phyloP scores from a whole-genome alignment of 2,113 vertebrate species.

The human region DNA sequence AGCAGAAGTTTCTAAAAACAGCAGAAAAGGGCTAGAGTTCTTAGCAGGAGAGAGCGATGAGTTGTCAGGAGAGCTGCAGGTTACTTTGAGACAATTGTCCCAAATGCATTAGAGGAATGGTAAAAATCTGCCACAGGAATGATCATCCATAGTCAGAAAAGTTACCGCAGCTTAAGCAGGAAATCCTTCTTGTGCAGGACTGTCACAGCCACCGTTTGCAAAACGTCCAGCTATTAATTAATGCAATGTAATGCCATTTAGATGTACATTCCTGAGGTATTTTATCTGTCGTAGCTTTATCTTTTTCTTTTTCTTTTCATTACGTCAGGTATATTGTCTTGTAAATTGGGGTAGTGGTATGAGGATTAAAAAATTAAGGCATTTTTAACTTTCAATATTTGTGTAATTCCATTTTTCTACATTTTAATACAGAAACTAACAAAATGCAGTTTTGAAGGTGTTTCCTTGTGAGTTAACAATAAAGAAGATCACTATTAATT shows the following conservation, averaged over 20 bases:
- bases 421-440: too few species aligned
- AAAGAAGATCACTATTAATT: too few species aligned
- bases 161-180: slow-evolving; percentile 95
- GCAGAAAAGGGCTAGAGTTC: slow-evolving; percentile 92
- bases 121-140: slow-evolving; percentile 91
- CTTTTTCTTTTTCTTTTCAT: slow-evolving; percentile 91
- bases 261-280: slow-evolving; percentile 94
- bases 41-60: slow-evolving; percentile 99
- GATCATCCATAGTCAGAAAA: slow-evolving; percentile 95
- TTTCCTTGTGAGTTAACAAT: too few species aligned
- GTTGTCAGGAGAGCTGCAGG: slow-evolving; percentile 99
- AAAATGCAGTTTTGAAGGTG: too few species aligned
- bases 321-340: too few species aligned
- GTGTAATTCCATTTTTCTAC: too few species aligned
- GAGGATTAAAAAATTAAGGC: too few species aligned
- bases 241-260: slow-evolving; percentile 91
- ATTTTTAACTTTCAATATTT: too few species aligned
- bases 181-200: slow-evolving; percentile 94
- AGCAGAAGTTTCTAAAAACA: too few species aligned
- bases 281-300: slow-evolving; percentile 91
- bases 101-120: slow-evolving; percentile 96
- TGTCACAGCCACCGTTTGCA: slow-evolving; percentile 93
- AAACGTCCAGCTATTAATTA: slow-evolving; percentile 91
- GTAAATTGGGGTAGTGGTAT: too few species aligned
- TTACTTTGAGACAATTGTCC: slow-evolving; percentile 99